Percentiles rank a stretch among this genome's conserved stretches.
Conservation (phyloP, 2,888 invertebrate genomes). For the Plusia festucae region DNA sequence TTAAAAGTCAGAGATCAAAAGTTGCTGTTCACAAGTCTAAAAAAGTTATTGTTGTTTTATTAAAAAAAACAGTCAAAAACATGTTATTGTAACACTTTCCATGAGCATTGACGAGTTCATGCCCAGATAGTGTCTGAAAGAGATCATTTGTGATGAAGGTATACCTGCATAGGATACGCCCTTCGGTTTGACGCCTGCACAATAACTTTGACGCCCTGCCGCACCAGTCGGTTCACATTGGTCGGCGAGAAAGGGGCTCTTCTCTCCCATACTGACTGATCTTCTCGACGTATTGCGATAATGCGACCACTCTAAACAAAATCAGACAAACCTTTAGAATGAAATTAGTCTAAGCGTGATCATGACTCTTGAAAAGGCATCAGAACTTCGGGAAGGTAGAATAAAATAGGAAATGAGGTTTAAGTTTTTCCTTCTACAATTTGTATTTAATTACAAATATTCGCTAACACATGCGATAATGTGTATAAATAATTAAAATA, state of each 20-base stretch:
- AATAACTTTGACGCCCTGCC: constrained; percentile 97
- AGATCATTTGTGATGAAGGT: neutral
- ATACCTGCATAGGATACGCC: constrained; percentile 98
- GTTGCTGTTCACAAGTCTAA: neutral
- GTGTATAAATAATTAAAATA: too few species aligned
- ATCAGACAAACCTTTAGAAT: neutral
- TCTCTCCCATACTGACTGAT: constrained; percentile 98
- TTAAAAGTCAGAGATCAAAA: neutral
- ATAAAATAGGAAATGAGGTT: too few species aligned
- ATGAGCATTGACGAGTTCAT: too few species aligned
- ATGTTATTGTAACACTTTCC: too few species aligned
- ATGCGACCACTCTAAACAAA: constrained; percentile 90
- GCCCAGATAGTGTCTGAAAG: too few species aligned
- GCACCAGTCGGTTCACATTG: constrained; percentile 96
- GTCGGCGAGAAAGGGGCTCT: constrained; percentile 98
- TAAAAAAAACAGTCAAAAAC: too few species aligned
- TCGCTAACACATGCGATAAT: too few species aligned
- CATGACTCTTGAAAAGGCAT: too few species aligned
- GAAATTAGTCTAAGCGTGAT: too few species aligned
- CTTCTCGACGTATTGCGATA: constrained; percentile 96
- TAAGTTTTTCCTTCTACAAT: too few species aligned
- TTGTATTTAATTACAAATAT: too few species aligned
- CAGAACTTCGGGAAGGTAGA: too few species aligned
- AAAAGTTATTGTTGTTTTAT: neutral
- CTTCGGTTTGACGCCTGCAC: constrained; percentile 99